phyloP scores from a whole-genome alignment of 2,888 invertebrate genomes.

The Aproaerema taeniolella region DNA sequence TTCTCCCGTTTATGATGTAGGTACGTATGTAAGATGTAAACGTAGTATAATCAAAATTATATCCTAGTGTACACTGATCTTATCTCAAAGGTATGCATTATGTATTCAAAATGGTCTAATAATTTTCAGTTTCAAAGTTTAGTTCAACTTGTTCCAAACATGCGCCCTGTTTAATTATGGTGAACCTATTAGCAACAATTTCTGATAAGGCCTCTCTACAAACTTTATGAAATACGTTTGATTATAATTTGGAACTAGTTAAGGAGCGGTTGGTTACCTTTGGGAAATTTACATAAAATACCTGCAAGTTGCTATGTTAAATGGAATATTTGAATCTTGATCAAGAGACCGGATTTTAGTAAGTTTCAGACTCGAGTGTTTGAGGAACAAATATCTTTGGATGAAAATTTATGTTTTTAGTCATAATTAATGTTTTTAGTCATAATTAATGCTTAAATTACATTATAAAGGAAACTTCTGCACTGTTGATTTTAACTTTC shows the following conservation, averaged over 20 bases:
- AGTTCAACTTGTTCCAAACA: conserved; percentile 13
- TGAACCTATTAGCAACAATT: conserved; percentile 27
- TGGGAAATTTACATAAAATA: conserved; percentile 25
- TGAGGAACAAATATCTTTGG: too few relatives aligned
- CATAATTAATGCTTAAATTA: too few relatives aligned
- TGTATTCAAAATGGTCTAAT: conserved; percentile 12
- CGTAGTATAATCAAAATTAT: too few relatives aligned
- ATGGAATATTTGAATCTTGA: conserved; percentile 7
- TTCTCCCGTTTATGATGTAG: too few relatives aligned
- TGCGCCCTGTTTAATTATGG: conserved; percentile 24
- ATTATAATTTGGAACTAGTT: conserved; percentile 27
- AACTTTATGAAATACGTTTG: conserved; percentile 28
- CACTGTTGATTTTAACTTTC: too few relatives aligned
- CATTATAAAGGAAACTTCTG: too few relatives aligned
- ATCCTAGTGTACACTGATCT: too few relatives aligned
- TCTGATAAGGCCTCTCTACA: conserved; percentile 24
- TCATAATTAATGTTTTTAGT: too few relatives aligned
- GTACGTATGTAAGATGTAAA: too few relatives aligned
- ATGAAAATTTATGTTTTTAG: too few relatives aligned
- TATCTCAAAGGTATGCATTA: conserved; percentile 10
- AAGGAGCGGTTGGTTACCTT: conserved; percentile 27
- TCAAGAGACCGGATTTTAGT: not conserved
- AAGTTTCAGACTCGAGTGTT: not conserved
- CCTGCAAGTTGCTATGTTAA: conserved; percentile 2
- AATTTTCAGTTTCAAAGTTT: conserved; percentile 12